Conservation (phyloP, 53 echinoderm and acorn worm genomes). For the Glandiceps talaboti region DNA sequence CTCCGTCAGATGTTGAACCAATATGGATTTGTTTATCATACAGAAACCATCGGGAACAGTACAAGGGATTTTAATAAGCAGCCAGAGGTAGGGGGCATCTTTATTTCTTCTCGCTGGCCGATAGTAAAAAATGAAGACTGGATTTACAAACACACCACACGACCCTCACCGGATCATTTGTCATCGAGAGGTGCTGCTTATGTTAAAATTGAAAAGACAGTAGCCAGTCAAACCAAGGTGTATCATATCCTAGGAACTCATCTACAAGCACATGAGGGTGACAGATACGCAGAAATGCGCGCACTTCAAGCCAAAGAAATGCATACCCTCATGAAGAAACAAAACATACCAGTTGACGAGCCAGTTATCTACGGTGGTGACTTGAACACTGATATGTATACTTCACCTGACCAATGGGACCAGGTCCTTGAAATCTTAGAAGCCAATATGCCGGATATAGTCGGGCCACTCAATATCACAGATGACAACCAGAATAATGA, state of each 20-base stretch:
- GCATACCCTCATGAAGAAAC: neutral
- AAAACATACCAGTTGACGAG: neutral
- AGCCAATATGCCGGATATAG: neutral
- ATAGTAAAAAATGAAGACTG: neutral
- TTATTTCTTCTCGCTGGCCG: conserved; percentile 10
- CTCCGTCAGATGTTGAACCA: neutral
- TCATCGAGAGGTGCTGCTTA: neutral
- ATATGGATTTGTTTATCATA: neutral
- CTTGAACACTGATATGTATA: conserved; percentile 3
- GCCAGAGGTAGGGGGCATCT: neutral
- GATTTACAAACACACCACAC: neutral
- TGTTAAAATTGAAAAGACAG: neutral
- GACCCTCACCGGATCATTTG: neutral
- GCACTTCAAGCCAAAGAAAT: conserved; percentile 2
- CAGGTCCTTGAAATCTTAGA: neutral
- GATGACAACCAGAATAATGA: neutral
- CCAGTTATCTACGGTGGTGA: conserved; percentile 5
- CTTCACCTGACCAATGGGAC: neutral
- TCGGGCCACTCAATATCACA: neutral
- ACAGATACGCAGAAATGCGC: neutral
- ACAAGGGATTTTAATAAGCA: conserved; percentile 3
- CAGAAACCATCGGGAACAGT: neutral
- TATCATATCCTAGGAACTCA: conserved; percentile 5
- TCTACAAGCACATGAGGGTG: conserved; percentile 4
- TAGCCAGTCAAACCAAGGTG: neutral